Evolutionary conservation across 1,140 invertebrate genomes (phyloP).

Genomic region (Theocolax elegans): DNA sequence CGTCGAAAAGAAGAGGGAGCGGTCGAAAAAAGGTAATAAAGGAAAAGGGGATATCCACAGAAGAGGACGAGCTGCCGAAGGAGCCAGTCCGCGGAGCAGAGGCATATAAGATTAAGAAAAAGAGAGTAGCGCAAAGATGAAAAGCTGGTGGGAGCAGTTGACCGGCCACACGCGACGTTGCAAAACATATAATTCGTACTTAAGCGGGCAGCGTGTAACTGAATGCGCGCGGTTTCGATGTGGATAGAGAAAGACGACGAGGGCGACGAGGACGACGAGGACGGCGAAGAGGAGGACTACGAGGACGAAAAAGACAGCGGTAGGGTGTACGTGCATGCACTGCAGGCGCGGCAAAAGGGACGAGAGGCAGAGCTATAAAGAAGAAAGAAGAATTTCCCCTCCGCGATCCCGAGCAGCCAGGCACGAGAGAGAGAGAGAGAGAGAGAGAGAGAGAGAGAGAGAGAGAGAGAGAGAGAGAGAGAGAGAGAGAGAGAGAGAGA

Average conservation of each 20-base stretch:
- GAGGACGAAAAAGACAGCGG: neutral
- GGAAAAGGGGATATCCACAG: neutral
- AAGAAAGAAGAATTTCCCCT: conserved; percentile 27
- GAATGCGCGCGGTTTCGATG: conserved; percentile 13
- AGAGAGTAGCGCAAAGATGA: conserved; percentile 23
- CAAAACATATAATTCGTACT: conserved; percentile 48
- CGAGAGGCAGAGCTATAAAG: conserved; percentile 37
- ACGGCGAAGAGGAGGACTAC: conserved; percentile 20
- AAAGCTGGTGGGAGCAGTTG: conserved; percentile 41
- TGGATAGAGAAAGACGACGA: neutral
- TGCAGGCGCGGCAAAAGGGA: conserved; percentile 30
- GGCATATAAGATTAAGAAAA: conserved; percentile 15
- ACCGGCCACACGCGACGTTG: conserved; percentile 46
- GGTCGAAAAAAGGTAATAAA: neutral
- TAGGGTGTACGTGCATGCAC: too few relatives aligned
- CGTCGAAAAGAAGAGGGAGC: neutral
- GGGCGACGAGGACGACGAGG: conserved; percentile 2
- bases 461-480: neutral
- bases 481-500: neutral
- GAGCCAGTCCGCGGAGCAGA: neutral
- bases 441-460: neutral
- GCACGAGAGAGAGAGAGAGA: too few relatives aligned
- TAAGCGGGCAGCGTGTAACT: conserved; percentile 34
- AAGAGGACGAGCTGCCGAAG: neutral
- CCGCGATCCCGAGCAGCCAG: too few relatives aligned